Percentiles rank a stretch among this genome's conserved stretches.
phyloP scores from a whole-genome alignment of 1,140 invertebrate genomes.

The Pollicipes pollicipes region DNA sequence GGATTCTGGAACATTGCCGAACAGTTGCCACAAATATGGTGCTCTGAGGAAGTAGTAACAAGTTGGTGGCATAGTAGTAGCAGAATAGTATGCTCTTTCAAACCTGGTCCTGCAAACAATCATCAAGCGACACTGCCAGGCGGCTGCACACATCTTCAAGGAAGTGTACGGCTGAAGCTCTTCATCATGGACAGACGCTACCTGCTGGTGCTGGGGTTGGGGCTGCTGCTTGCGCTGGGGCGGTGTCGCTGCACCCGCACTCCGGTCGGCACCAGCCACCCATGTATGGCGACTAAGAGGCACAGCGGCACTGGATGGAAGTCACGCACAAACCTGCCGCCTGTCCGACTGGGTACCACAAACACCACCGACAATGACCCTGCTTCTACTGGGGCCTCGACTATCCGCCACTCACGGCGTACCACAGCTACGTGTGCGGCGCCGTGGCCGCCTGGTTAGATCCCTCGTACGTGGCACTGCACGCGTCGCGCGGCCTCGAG shows the following conservation, averaged over 20 bases:
- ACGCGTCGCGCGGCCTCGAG: constrained; percentile 70
- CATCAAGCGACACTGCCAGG: no score
- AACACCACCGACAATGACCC: constrained; percentile 51
- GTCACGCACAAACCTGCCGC: constrained; percentile 78
- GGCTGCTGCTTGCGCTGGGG: constrained; percentile 44
- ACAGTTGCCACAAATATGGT: no score
- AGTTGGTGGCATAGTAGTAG: no score
- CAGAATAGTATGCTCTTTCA: no score
- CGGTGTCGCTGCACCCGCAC: constrained; percentile 56
- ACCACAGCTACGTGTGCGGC: constrained; percentile 77
- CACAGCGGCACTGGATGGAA: constrained; percentile 99
- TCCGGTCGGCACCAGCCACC: constrained; percentile 65
- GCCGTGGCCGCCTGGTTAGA: constrained; percentile 44
- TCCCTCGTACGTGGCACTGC: constrained; percentile 49
- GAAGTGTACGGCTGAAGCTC: no score
- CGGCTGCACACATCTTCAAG: no score
- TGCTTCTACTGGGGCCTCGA: constrained; percentile 97
- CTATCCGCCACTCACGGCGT: constrained; percentile 95
- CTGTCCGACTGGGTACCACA: constrained; percentile 38
- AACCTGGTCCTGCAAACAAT: no score
- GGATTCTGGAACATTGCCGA: no score
- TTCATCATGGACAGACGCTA: no score
- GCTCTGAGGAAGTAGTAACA: no score
- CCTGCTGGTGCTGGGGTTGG: no score
- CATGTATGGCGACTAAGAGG: constrained; percentile 97